These are phyloP conservation scores for Miichthys miiuy DNA, from an alignment of 2,797 vertebrate genomes.

Conservation along the genomic window DNA sequence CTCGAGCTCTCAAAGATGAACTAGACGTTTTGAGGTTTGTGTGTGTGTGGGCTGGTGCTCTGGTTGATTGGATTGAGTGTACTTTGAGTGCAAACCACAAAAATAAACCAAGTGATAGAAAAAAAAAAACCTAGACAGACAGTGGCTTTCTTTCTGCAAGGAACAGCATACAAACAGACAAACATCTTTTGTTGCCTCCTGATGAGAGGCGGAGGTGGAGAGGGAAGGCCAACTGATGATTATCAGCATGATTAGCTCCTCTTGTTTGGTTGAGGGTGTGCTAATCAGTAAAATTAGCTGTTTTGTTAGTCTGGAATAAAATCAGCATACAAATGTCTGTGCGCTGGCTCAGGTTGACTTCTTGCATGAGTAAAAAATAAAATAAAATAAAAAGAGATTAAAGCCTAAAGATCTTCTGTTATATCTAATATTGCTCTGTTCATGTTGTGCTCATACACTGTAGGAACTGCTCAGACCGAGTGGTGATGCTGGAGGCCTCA, in stretches of 20 bases:
- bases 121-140: not conserved
- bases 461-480: slow-evolving; percentile 93
- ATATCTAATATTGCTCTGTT: not conserved
- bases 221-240: not conserved
- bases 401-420: not conserved
- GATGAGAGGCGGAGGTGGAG: not conserved
- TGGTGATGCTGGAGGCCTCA: slow-evolving; percentile 93
- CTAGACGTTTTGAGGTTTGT: slow-evolving; percentile 93
- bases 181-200: not conserved
- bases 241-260: not conserved
- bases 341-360: not conserved
- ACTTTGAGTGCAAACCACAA: not conserved
- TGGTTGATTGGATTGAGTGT: not conserved
- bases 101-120: not conserved
- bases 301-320: slow-evolving; percentile 9
- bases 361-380: not conserved
- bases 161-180: not conserved
- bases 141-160: not conserved
- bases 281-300: slow-evolving; percentile 8
- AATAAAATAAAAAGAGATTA: not conserved
- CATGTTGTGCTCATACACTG: slow-evolving; percentile 5
- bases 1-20: slow-evolving; percentile 94
- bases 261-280: not conserved
- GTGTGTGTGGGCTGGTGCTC: not conserved
- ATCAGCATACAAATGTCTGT: not conserved